Evolutionary conservation across 2,888 invertebrate genomes (phyloP).

Genomic region (Cheilosia impressa): DNA sequence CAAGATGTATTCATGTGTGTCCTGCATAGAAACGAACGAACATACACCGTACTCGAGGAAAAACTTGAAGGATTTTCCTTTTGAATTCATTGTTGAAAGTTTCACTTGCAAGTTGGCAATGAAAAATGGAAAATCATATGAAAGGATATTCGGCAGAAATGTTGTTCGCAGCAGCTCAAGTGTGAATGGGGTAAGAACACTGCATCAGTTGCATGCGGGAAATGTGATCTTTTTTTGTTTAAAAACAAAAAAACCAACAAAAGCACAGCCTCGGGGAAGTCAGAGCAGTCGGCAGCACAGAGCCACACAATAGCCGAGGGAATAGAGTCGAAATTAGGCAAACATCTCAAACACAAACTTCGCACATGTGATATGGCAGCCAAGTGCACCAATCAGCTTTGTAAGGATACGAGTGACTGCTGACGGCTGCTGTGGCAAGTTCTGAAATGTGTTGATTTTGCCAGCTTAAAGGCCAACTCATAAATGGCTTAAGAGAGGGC

Average conservation of each 20-base stretch:
- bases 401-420: not conserved
- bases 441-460: not conserved
- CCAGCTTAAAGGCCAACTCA: not conserved
- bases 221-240: slow-evolving; percentile 47
- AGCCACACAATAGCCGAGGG: slow-evolving; percentile 7
- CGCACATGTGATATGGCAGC: slow-evolving; percentile 5
- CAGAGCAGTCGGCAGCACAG: not conserved
- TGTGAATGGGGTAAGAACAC: slow-evolving; percentile 29
- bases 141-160: slow-evolving; percentile 58
- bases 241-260: not conserved
- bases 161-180: slow-evolving; percentile 40
- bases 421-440: not conserved
- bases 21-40: slow-evolving; percentile 35
- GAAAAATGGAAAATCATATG: slow-evolving; percentile 60
- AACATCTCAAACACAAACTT: slow-evolving; percentile 15
- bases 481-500: not conserved
- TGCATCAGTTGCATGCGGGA: slow-evolving; percentile 25
- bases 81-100: slow-evolving; percentile 70
- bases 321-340: slow-evolving; percentile 40
- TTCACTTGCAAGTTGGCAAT: slow-evolving; percentile 57
- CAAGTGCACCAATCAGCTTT: slow-evolving; percentile 24
- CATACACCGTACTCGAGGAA: not conserved
- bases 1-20: slow-evolving; percentile 65
- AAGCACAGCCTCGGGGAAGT: not conserved
- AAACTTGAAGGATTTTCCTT: slow-evolving; percentile 62